Evolutionary conservation across 2,797 vertebrate species (phyloP), one percentile per base, ranked within the genome.

Genomic region (Microctenopoma lineatum): DNA sequence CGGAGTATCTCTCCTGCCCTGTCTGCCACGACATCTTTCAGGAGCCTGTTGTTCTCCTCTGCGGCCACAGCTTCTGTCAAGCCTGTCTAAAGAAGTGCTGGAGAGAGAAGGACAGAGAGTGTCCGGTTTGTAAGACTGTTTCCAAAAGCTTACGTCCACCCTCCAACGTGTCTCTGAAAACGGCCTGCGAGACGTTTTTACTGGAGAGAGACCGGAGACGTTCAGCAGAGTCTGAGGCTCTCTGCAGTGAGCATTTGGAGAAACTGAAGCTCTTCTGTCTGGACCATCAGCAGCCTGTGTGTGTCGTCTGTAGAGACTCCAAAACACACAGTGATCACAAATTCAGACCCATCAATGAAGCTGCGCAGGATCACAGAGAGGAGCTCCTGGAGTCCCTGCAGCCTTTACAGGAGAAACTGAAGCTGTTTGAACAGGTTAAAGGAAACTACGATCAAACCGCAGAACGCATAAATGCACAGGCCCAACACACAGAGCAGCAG

Each of bases 1-100:
- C 5, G 42, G 6, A 45, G 2, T 2, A 45, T 9, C 42, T 45
- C 42, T 8, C 42, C 16, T 45, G 42, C 13, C 7, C 42, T 7
- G 42, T 45, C 7, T 45, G 42, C 16, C 42, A 45, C 7, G 16
- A 45, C 42, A 45, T 45, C 42, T 45, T 45, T 45, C 15, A n/a
- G 3, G 16, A 41, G 14, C 38, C 54, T 42, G 54, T 57, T 41
- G 0, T 57, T 1, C 38, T 57, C 21, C 0, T 2, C 5, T 57
- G 54, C 7, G 26, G 38, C 21, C 54, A 57, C 54, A 57, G 38
- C 16, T 45, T 45, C 16, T 45, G 42, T 45, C n/a, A 45, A n/a
- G 6, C 1, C 16, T 45, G 42, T 45, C 4, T 45, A 2, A 0
- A 18, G 1, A 32, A 0, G 7, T 32, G 41, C 26, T 59, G 56